Evolutionary conservation across 2,113 vertebrate species (phyloP), one percentile per base, ranked within the genome.

Genomic region (Mastomys natalensis): DNA sequence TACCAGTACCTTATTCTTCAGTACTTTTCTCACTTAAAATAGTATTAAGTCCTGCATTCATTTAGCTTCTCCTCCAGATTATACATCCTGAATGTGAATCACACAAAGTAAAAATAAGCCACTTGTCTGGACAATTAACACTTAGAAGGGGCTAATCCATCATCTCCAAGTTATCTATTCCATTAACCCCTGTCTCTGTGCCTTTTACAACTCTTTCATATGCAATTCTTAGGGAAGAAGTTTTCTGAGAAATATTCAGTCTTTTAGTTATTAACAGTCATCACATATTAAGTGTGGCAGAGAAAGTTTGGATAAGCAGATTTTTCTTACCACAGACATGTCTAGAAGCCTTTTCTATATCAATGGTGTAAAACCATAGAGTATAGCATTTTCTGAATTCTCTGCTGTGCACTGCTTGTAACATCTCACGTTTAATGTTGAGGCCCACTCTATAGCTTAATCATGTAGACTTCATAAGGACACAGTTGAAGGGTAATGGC

Each of bases 241-340:
- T 93, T 87, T 15, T 89, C 26, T 43, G 73, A 16, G 51, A 51
- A 92, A 68, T 12, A 70, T 0, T 29, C 29, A 55, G 1, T 62
- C 2, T 80, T 29, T 85, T 15, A 11, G 3, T 1, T 77, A 74
- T 73, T 81, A 84, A 77, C 84, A 26, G 7, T 15, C n/a, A 66
- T 77, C 70, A 91, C 73, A 78, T 89, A 73, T 88, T 92, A 87
- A 85, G 12, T 93, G 4, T 93, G 53, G 40, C 37, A 53, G 87
- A 93, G 37, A 87, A 80, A 64, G 6, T 55, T 48, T 89, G 40
- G 48, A 43, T 80, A 45, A 89, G 76, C 5, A 85, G 37, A 81
- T 58, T 68, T 94, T 21, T 37, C 16, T 94, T 86, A 40, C 12
- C 16, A 15, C 0, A 86, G 45, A 6, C 55, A 26, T 62, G 92